A percentile compares a stretch with the other conserved stretches of the same genome.
These are phyloP conservation scores for Trichopria drosophilae DNA, from an alignment of 2,888 invertebrate species.

Conservation along the genomic window DNA sequence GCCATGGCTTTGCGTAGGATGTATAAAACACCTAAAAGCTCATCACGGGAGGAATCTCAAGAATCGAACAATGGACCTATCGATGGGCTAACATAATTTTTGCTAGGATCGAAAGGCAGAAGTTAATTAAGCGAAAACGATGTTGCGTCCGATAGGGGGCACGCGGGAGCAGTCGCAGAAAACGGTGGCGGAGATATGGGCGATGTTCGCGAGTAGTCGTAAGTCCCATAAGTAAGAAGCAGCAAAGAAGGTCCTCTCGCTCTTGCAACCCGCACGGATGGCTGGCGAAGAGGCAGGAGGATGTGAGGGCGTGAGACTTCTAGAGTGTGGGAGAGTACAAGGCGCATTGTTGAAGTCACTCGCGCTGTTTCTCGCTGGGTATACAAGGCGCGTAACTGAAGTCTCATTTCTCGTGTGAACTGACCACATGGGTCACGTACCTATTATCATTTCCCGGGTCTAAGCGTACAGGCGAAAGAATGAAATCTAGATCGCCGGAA, in stretches of 20 bases:
- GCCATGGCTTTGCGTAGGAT: too few relatives aligned
- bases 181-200: too few relatives aligned
- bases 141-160: too few relatives aligned
- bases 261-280: slow-evolving; percentile 25
- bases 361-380: too few relatives aligned
- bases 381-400: slow-evolving; percentile 38
- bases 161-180: slow-evolving; percentile 29
- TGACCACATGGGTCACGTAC: slow-evolving; percentile 60
- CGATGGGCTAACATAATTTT: too few relatives aligned
- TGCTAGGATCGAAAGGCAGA: too few relatives aligned
- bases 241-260: not conserved
- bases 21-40: too few relatives aligned
- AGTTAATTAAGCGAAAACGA: too few relatives aligned
- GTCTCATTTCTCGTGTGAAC: slow-evolving; percentile 58
- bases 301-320: slow-evolving; percentile 59
- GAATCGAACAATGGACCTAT: too few relatives aligned
- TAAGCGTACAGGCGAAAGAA: slow-evolving; percentile 52
- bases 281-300: slow-evolving; percentile 48
- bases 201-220: too few relatives aligned
- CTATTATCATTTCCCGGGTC: slow-evolving; percentile 58
- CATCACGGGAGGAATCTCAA: too few relatives aligned
- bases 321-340: slow-evolving; percentile 59
- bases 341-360: slow-evolving; percentile 52
- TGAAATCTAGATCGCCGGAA: slow-evolving; percentile 60
- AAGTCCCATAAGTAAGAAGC: too few relatives aligned